Conservation (phyloP, 2,797 vertebrate genomes). For the Choloepus didactylus region DNA sequence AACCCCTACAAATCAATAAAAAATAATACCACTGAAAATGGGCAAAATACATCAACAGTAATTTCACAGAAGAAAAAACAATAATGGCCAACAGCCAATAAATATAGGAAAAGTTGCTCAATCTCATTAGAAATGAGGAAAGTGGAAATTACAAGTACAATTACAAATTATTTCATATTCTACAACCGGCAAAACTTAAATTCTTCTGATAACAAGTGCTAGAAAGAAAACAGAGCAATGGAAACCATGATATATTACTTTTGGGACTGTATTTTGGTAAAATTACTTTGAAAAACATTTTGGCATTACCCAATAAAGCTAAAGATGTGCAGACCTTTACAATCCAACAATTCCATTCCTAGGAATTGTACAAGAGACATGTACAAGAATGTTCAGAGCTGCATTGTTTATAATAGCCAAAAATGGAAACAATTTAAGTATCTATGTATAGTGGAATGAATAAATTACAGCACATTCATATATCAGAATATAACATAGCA, state of each 20-base stretch:
- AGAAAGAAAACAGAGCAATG: slow-evolving; percentile 29
- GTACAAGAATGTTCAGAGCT: not conserved
- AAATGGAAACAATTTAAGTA: not conserved
- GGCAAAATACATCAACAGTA: not conserved
- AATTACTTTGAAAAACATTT: not conserved
- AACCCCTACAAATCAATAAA: slow-evolving; percentile 11
- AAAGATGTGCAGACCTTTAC: not conserved
- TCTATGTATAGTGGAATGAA: not conserved
- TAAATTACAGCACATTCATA: not conserved
- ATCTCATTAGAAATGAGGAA: slow-evolving; percentile 23
- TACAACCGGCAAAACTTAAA: slow-evolving; percentile 33
- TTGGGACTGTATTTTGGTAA: not conserved
- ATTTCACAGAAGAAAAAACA: slow-evolving; percentile 9
- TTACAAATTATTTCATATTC: not conserved
- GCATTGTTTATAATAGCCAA: not conserved
- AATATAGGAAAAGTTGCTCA: not conserved
- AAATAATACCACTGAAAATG: slow-evolving; percentile 4
- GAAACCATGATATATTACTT: not conserved
- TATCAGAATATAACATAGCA: not conserved
- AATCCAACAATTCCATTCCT: not conserved
- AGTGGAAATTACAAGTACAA: slow-evolving; percentile 28
- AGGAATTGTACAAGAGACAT: not conserved
- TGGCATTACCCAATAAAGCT: not conserved
- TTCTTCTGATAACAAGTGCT: not conserved
- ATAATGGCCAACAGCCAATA: not conserved